Base-by-base conservation (phyloP, 2,888 invertebrate genomes). In the Spisula solida region DNA sequence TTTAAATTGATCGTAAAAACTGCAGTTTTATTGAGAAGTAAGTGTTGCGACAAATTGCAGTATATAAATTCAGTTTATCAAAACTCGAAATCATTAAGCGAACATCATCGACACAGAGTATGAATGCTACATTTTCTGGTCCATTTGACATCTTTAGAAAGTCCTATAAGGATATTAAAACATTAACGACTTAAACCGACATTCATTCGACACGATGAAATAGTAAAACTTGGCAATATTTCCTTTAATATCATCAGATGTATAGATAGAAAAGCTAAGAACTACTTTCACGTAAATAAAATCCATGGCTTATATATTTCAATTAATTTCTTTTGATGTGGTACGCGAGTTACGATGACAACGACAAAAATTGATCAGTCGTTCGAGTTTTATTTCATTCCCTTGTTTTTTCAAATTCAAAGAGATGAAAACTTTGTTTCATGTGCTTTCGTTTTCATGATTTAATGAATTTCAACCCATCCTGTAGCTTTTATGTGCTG, bases 111-210 rank as follows among this genome's bases (percentile, higher is more conserved):
- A 66, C 66, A 80, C 79, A 85, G 81, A 55, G 82, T 79, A 60
- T 87, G 87, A 88, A 88, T 85, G 88, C 82, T 87, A 86, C 83
- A 90, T 90, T 90, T 90, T 87, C 85, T 82, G 83, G 85, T 55
- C 70, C 90, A 90, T 90, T 90, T 90, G 70, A 51, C 29, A 85
- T 82, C 88, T 41, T 48, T 79, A 81, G 70, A 88, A 87, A 84
- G 18, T 48, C 56, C 55, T 51, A 60, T 31, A 82, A 87, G 60
- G 87, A 92, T 88, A 92, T 90, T 89, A 89, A 92, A 89, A 87
- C 89, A 90, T 92, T 89, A 92, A 90, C 87, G 89, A 31, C 51
- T 80, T 88, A 88, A 12, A 89, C 86, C 86, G 81, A 86, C 87
- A 75, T 86, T 70, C n/a, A 81, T 51, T 87, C 56, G 80, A 90